Conservation (phyloP, 2,888 invertebrate species). For the Oligia latruncula region DNA sequence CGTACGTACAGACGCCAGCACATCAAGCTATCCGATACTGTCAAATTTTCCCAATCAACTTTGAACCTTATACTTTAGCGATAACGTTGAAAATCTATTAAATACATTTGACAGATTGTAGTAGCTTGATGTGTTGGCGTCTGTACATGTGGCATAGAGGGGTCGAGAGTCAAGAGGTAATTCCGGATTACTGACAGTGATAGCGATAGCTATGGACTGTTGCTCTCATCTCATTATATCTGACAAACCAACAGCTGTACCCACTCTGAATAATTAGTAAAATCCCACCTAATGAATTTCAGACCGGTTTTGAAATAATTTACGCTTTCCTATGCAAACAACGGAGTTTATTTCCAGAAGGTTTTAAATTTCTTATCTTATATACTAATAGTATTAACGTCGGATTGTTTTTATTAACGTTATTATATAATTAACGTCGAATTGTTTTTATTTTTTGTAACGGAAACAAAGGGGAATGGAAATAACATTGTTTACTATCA, state of each 20-base stretch:
- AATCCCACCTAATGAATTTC: slow-evolving; percentile 69
- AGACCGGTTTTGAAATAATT: slow-evolving; percentile 66
- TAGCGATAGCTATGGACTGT: slow-evolving; percentile 55
- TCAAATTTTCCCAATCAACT: too few relatives aligned
- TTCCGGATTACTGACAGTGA: slow-evolving; percentile 54
- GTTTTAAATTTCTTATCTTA: not conserved
- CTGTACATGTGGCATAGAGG: slow-evolving; percentile 54
- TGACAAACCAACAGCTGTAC: slow-evolving; percentile 54
- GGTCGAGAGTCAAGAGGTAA: slow-evolving; percentile 48
- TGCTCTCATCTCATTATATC: slow-evolving; percentile 58
- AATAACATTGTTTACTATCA: not conserved
- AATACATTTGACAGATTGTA: too few relatives aligned
- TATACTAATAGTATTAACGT: not conserved
- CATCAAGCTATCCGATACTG: too few relatives aligned
- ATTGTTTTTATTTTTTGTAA: slow-evolving; percentile 1
- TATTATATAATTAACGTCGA: not conserved
- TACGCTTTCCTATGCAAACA: slow-evolving; percentile 50
- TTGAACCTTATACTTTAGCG: too few relatives aligned
- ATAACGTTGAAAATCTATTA: too few relatives aligned
- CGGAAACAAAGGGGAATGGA: not conserved
- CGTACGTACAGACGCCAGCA: too few relatives aligned
- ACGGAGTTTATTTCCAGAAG: slow-evolving; percentile 50
- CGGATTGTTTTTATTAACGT: not conserved
- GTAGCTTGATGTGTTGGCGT: too few relatives aligned
- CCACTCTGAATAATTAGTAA: slow-evolving; percentile 68